These are phyloP conservation scores for Papilio demoleus DNA, from an alignment of 2,888 invertebrate species.

Conservation along the genomic window DNA sequence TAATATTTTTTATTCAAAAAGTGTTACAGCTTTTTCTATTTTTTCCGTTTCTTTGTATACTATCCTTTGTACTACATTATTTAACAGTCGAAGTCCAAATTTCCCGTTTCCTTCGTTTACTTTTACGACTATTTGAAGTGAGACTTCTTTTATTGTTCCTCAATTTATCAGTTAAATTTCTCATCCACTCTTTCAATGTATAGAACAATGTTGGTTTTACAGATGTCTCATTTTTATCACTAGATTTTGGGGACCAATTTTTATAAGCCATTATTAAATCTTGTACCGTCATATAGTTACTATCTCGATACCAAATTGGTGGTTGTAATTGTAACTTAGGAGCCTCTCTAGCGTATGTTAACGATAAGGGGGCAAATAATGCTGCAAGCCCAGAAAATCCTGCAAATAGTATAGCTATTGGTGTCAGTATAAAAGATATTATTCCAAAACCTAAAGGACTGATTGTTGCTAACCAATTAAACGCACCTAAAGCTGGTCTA, in stretches of 20 bases:
- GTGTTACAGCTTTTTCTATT: too few species aligned
- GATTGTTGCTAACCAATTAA: constrained; percentile 80
- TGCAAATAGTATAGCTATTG: constrained; percentile 85
- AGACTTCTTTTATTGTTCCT: constrained; percentile 46
- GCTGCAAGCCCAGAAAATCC: constrained; percentile 85
- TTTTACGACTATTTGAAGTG: constrained; percentile 54
- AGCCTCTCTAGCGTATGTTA: constrained; percentile 79
- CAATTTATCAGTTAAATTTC: constrained; percentile 53
- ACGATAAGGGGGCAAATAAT: constrained; percentile 85
- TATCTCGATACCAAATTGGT: constrained; percentile 84
- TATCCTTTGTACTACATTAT: constrained; percentile 45
- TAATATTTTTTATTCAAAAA: too few species aligned
- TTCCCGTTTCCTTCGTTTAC: constrained; percentile 66
- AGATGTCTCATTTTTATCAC: constrained; percentile 43
- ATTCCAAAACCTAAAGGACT: constrained; percentile 85
- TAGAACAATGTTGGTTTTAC: constrained; percentile 55
- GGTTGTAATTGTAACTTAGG: constrained; percentile 52
- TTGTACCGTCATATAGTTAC: constrained; percentile 81
- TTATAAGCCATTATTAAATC: constrained; percentile 68
- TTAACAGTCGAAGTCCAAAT: constrained; percentile 62
- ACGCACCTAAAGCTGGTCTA: constrained; percentile 77
- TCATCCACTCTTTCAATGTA: constrained; percentile 63
- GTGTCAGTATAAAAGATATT: constrained; percentile 85
- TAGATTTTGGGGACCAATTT: constrained; percentile 51
- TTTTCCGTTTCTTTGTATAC: background rate